Conservation (phyloP, 2,113 vertebrate species). For the Hiodon alosoides region DNA sequence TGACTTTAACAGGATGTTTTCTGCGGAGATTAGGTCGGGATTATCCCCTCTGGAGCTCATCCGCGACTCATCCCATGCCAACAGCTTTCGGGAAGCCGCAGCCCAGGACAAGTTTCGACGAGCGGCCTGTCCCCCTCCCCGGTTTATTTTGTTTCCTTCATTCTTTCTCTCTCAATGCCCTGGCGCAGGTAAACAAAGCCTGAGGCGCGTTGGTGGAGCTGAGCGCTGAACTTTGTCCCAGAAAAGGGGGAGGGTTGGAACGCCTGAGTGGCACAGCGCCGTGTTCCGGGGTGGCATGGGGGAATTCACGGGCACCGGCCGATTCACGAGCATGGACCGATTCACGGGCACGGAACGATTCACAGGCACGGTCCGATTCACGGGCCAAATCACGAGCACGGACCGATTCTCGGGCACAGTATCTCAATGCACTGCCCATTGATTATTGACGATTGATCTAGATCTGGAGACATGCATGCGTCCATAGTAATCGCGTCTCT, state of each 20-base stretch:
- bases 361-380: too few relatives aligned
- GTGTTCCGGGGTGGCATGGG: not conserved
- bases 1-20: slow-evolving; percentile 18
- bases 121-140: not conserved
- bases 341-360: too few relatives aligned
- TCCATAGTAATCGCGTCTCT: too few relatives aligned
- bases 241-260: not conserved
- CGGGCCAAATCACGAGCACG: too few relatives aligned
- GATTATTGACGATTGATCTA: too few relatives aligned
- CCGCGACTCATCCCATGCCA: slow-evolving; percentile 5
- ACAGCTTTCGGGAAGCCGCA: not conserved
- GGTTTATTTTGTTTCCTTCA: not conserved
- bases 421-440: too few relatives aligned
- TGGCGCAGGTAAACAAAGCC: not conserved
- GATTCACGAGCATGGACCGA: too few relatives aligned
- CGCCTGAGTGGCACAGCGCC: not conserved
- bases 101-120: not conserved
- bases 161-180: not conserved
- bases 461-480: too few relatives aligned
- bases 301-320: too few relatives aligned
- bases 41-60: slow-evolving; percentile 8
- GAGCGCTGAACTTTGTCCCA: not conserved
- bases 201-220: not conserved
- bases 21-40: slow-evolving; percentile 8
- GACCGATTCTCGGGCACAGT: too few relatives aligned